Base-by-base conservation (phyloP, 2,888 invertebrate genomes). In the Philopedon plagiatum region DNA sequence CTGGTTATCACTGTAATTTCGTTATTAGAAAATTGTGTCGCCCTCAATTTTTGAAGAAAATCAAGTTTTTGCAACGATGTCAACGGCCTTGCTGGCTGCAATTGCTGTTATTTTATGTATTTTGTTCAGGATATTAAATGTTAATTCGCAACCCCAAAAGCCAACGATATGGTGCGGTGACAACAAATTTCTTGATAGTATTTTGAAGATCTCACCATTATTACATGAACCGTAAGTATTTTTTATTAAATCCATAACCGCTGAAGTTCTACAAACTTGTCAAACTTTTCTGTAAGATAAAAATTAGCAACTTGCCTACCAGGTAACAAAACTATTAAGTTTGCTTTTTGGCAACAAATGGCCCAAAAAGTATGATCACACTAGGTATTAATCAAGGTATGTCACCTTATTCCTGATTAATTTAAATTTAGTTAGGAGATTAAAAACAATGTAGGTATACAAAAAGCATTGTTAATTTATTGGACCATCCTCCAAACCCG, bases 101-200 rank as follows among this genome's bases (percentile, higher is more conserved):
- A 87, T 94, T 78, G 95, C 94, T 76, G 93, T 95, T 74, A 92
- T 95, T 80, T 87, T 95, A 75, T 94, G 94, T 86, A 90, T 94
- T 81, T 88, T 95, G 77, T 94, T 95, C 84, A 90, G 94, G 84
- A 92, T 95, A 84, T 86, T 95, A 78, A 95, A 95, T 86, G 94
- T 95, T 75, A 94, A 93, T 86, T 94, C 94, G 82, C 91, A 93
- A 83, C 91, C 94, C 34, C 90, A 92, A 80, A 93, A 91, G 86
- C 94, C 94, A 71, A 88, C 90, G 80, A 89, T 95, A 73, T 91
- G 91, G 86, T 94, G 94, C 84, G 89, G 90, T 82, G 94, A 95
- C 86, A 88, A 89, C 81, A 89, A 89, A 79, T 94, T 95, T 85
- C 88, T 94, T 77, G 91, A 94, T 81, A 92, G 92, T 76, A 89